Evolutionary conservation across 2,888 invertebrate genomes (phyloP).

Genomic region (Onthophagus sagittarius): DNA sequence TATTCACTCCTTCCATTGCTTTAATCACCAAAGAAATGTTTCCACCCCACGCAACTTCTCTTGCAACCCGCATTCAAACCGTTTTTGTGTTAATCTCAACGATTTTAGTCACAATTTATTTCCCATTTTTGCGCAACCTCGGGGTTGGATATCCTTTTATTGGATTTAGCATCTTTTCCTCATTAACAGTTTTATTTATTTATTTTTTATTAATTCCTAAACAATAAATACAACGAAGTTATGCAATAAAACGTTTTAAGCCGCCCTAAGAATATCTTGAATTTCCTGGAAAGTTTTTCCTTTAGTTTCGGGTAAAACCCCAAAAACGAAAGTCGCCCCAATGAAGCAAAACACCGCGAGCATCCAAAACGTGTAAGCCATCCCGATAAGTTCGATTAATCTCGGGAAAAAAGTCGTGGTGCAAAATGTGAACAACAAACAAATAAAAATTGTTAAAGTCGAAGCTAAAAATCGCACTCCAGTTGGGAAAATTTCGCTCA

Average conservation of each 20-base stretch:
- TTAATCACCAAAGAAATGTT: too few species aligned
- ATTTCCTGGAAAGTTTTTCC: slow-evolving; percentile 26
- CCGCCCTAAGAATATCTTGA: slow-evolving; percentile 18
- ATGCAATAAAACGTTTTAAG: too few species aligned
- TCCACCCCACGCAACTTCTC: too few species aligned
- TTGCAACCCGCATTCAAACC: too few species aligned
- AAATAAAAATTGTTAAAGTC: slow-evolving; percentile 69
- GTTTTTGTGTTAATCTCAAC: too few species aligned
- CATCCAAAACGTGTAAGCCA: slow-evolving; percentile 65
- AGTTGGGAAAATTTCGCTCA: slow-evolving; percentile 74
- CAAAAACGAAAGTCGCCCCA: slow-evolving; percentile 63
- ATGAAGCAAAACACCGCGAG: slow-evolving; percentile 59
- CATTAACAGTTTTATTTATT: background rate
- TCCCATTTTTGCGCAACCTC: too few species aligned
- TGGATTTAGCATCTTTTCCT: too few species aligned
- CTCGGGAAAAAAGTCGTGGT: slow-evolving; percentile 66
- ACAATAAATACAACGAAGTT: too few species aligned
- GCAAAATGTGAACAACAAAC: slow-evolving; percentile 69
- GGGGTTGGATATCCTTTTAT: too few species aligned
- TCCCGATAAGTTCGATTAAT: slow-evolving; percentile 56
- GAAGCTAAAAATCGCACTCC: slow-evolving; percentile 73
- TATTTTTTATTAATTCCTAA: slow-evolving; percentile 1
- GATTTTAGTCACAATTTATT: too few species aligned
- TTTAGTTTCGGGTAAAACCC: slow-evolving; percentile 26
- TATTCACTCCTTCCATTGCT: too few species aligned